Conservation (phyloP, 2,888 invertebrate species). For the Spicauda simplicius region DNA sequence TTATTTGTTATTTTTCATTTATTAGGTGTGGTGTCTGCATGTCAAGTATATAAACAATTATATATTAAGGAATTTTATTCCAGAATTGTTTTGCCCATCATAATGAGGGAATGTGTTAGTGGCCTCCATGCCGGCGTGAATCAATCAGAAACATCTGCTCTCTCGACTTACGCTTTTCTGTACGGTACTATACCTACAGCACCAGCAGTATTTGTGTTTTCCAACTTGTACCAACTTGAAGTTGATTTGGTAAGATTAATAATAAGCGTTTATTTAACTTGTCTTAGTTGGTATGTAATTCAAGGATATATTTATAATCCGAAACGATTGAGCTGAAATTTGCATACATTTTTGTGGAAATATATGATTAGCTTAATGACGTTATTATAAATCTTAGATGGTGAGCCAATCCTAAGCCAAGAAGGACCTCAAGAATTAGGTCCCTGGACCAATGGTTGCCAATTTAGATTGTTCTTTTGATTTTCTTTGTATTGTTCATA, state of each 20-base stretch:
- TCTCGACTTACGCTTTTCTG: conserved; percentile 96
- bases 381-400: no score
- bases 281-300: no score
- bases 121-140: conserved; percentile 88
- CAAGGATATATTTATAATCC: no score
- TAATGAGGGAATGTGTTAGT: conserved; percentile 94
- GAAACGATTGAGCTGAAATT: no score
- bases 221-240: conserved; percentile 93
- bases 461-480: no score
- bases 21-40: neutral
- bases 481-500: no score
- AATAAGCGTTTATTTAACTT: neutral
- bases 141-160: conserved; percentile 90
- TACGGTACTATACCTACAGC: conserved; percentile 98
- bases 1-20: no score
- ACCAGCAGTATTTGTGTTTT: conserved; percentile 98
- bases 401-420: no score
- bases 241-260: conserved; percentile 89
- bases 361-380: no score
- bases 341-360: no score
- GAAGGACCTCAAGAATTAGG: no score
- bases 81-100: conserved; percentile 92
- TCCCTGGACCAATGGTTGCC: no score
- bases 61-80: conserved; percentile 44
- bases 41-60: neutral